phyloP scores from a whole-genome alignment of 2,797 vertebrate species.

The Gymnoscopelus microlampas region DNA sequence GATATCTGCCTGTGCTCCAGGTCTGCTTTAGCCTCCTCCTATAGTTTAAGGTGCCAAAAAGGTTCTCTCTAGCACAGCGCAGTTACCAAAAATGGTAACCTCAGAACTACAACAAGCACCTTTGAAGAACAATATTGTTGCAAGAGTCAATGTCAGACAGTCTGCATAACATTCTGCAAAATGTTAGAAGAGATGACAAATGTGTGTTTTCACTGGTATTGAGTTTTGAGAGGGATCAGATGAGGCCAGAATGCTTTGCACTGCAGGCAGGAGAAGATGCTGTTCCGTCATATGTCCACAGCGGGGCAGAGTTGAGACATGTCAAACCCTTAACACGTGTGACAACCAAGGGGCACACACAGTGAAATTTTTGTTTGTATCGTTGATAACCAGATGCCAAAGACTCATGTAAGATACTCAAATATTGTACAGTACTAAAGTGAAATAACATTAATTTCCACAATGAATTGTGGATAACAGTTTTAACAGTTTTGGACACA shows the following conservation, averaged over 20 bases:
- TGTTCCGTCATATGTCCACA: conserved; percentile 54
- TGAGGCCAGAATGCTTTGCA: background rate
- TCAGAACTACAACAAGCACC: background rate
- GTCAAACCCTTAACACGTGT: background rate
- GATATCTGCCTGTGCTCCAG: too few species aligned
- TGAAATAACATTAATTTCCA: too few species aligned
- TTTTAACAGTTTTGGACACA: too few species aligned
- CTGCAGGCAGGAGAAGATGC: background rate
- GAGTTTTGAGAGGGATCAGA: background rate
- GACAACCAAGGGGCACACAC: background rate
- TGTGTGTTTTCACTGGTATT: background rate
- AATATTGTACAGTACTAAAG: too few species aligned
- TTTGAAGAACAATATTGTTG: background rate
- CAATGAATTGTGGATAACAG: too few species aligned
- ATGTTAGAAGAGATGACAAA: background rate
- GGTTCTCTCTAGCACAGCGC: too few species aligned
- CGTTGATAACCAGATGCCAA: too few species aligned
- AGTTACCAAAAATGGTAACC: too few species aligned
- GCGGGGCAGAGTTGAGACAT: conserved; percentile 65
- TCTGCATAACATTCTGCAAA: background rate
- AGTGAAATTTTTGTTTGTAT: too few species aligned
- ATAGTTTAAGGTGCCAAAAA: too few species aligned
- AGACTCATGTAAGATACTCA: too few species aligned
- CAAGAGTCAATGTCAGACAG: background rate
- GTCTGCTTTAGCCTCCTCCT: too few species aligned